Evolutionary conservation across 2,888 invertebrate genomes (phyloP).

Genomic region (Ormyrus pomaceus): DNA sequence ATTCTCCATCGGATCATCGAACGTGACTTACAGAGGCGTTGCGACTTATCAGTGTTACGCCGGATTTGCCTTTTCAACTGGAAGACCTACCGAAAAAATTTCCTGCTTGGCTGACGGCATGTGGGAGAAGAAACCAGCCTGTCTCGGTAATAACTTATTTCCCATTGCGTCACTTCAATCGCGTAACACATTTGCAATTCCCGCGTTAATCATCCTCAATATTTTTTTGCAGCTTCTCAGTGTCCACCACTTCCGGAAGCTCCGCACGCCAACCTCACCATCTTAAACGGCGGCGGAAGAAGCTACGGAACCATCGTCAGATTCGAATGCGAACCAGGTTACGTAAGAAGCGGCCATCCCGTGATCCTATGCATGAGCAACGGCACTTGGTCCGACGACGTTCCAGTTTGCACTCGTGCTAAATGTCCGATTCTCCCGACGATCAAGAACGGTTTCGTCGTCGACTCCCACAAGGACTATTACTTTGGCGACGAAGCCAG

Average conservation of each 20-base stretch:
- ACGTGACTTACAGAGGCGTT: conserved; percentile 94
- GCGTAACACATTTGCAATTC: neutral
- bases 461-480: conserved; percentile 86
- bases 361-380: conserved; percentile 96
- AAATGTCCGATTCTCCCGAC: conserved; percentile 85
- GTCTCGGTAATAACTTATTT: conserved; percentile 80
- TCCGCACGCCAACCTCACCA: conserved; percentile 89
- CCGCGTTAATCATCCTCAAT: neutral
- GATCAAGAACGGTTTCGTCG: conserved; percentile 91
- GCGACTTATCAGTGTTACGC: conserved; percentile 98
- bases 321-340: conserved; percentile 94
- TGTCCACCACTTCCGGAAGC: conserved; percentile 92
- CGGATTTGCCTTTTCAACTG: conserved; percentile 94
- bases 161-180: neutral
- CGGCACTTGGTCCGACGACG: conserved; percentile 95
- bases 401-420: conserved; percentile 90
- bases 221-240: conserved; percentile 84
- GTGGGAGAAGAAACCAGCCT: conserved; percentile 95
- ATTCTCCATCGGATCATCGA: conserved; percentile 95
- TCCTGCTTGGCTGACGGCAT: conserved; percentile 92
- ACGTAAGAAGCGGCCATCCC: conserved; percentile 90
- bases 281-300: conserved; percentile 92
- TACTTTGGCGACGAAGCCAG: conserved; percentile 93
- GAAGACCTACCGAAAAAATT: conserved; percentile 90
- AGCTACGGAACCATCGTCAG: conserved; percentile 96